These are phyloP conservation scores for Lasioglossum leucozonium DNA, from an alignment of 2,888 invertebrate species.

Conservation along the genomic window DNA sequence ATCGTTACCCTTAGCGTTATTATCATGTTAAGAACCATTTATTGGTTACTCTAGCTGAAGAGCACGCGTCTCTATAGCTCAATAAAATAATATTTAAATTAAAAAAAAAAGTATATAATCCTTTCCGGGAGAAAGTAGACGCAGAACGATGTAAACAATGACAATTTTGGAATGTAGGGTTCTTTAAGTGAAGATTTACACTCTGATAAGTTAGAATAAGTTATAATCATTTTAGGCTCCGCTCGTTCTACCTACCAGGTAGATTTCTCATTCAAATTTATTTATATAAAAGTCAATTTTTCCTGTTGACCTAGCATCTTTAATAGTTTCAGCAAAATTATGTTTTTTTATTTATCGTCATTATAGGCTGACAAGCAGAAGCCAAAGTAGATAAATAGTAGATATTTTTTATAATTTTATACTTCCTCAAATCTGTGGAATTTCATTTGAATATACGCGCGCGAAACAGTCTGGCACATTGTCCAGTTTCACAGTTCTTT, in stretches of 20 bases:
- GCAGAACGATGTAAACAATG: background rate
- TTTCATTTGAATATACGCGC: background rate
- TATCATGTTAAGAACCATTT: constrained; percentile 38
- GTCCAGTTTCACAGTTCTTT: background rate
- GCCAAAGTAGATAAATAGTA: background rate
- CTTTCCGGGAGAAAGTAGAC: background rate
- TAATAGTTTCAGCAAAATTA: background rate
- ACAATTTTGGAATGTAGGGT: constrained; percentile 38
- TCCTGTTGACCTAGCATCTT: background rate
- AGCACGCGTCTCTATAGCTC: constrained; percentile 19
- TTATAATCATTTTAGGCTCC: background rate
- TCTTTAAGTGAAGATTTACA: background rate
- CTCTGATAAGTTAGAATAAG: constrained; percentile 12
- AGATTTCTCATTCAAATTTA: background rate
- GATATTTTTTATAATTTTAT: background rate
- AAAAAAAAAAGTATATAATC: background rate
- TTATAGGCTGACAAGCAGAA: background rate
- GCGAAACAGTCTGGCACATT: background rate
- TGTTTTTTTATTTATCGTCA: background rate
- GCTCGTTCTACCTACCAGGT: background rate
- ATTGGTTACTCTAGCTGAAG: constrained; percentile 58
- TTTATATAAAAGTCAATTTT: background rate
- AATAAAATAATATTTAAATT: constrained; percentile 6
- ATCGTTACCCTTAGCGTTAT: constrained; percentile 58
- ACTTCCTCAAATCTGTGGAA: background rate